These are phyloP conservation scores for Mayetiola destructor DNA, from an alignment of 2,888 invertebrate species.

Conservation along the genomic window DNA sequence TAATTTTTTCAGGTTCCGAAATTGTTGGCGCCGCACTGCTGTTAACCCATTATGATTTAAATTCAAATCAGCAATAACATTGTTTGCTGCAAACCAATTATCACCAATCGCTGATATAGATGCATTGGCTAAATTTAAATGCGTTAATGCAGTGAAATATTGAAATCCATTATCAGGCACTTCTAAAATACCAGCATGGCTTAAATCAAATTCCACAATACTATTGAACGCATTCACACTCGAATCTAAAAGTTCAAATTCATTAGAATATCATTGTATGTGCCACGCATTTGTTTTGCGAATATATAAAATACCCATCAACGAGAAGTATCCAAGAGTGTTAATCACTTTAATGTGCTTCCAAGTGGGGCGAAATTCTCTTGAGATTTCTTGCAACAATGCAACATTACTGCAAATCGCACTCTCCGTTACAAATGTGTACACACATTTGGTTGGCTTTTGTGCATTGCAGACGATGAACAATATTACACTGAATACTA, in stretches of 20 bases:
- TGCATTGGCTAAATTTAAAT: neutral
- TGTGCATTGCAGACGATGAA: too few relatives aligned
- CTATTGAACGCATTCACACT: neutral
- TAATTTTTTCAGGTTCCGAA: neutral
- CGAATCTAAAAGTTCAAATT: neutral
- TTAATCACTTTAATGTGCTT: neutral
- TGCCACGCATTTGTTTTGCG: neutral
- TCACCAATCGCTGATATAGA: neutral
- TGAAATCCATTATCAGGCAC: neutral
- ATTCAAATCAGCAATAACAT: neutral
- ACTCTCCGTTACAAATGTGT: neutral
- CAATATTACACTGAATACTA: too few relatives aligned
- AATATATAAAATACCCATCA: neutral
- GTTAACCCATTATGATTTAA: neutral
- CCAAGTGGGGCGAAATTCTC: neutral
- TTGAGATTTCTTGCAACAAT: neutral
- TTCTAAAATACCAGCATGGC: neutral
- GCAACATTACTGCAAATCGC: neutral
- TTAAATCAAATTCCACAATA: neutral
- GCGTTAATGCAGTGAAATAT: neutral
- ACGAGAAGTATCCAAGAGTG: neutral
- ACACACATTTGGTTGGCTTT: neutral
- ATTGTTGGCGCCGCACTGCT: neutral
- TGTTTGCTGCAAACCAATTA: neutral
- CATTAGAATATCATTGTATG: neutral